Percentiles rank a stretch among this genome's conserved stretches.
phyloP scores from a whole-genome alignment of 2,797 vertebrate species.

The Alfaro cultratus region DNA sequence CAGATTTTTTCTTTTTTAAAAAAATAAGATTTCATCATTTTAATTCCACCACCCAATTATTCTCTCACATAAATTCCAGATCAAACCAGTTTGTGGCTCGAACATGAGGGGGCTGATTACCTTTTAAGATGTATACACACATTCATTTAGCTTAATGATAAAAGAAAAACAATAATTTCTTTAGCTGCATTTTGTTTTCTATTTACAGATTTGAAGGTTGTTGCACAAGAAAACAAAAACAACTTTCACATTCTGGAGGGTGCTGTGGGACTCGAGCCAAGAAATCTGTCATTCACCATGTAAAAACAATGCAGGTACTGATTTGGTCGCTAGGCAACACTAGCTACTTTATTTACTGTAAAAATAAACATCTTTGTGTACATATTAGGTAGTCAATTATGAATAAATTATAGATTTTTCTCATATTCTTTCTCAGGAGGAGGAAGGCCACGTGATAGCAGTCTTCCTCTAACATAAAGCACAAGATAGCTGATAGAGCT shows the following conservation, averaged over 20 bases:
- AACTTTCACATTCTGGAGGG: constrained; percentile 45
- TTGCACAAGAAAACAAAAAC: constrained; percentile 41
- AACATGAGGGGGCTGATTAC: neutral
- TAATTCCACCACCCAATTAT: neutral
- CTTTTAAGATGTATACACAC: neutral
- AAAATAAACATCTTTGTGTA: constrained; percentile 43
- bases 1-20: neutral
- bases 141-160: neutral
- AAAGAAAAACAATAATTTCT: neutral
- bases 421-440: constrained; percentile 58
- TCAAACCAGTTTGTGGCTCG: neutral
- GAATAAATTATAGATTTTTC: constrained; percentile 69
- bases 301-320: constrained; percentile 75
- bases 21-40: neutral
- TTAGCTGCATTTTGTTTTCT: neutral
- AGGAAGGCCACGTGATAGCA: constrained; percentile 52
- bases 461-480: constrained; percentile 53
- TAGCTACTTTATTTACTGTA: constrained; percentile 78
- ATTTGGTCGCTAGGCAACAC: constrained; percentile 80
- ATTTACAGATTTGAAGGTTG: constrained; percentile 7
- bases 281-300: constrained; percentile 58
- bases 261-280: constrained; percentile 56
- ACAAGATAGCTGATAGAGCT: constrained; percentile 46
- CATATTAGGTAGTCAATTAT: constrained; percentile 60
- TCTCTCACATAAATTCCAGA: neutral